A percentile compares a stretch with the other conserved stretches of the same genome.
Evolutionary conservation across 2,113 vertebrate species (phyloP).

Genomic region (Nannobrachium achirus): DNA sequence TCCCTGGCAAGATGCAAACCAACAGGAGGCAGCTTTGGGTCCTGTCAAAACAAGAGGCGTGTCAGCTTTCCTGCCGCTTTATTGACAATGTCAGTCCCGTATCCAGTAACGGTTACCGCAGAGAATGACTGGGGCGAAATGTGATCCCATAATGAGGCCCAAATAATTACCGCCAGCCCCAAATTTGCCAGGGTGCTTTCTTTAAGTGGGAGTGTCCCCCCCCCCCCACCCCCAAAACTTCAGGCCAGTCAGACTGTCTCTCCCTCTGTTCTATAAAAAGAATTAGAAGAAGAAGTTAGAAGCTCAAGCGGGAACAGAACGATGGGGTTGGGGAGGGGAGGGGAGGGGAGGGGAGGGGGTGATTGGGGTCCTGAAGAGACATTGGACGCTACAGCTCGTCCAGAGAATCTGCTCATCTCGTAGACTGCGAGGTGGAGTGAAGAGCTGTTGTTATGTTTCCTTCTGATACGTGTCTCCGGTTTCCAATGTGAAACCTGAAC

Average conservation of each 20-base stretch:
- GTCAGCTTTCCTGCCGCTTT: constrained; percentile 68
- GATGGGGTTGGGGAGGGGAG: constrained; percentile 8
- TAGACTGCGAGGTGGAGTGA: too few relatives aligned
- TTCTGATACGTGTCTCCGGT: too few relatives aligned
- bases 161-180: constrained; percentile 72
- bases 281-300: constrained; percentile 61
- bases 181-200: constrained; percentile 65
- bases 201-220: constrained; percentile 59
- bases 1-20: constrained; percentile 61
- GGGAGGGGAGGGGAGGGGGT: constrained; percentile 16
- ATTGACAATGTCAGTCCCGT: constrained; percentile 69
- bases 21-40: constrained; percentile 62
- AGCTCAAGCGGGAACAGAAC: constrained; percentile 44
- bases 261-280: constrained; percentile 67
- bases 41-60: constrained; percentile 77
- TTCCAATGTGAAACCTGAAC: too few relatives aligned
- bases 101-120: constrained; percentile 70
- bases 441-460: too few relatives aligned
- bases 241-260: constrained; percentile 66
- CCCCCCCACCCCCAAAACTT: constrained; percentile 8
- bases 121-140: constrained; percentile 67
- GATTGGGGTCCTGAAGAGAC: too few relatives aligned
- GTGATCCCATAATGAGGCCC: constrained; percentile 74
- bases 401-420: too few relatives aligned
- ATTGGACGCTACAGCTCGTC: too few relatives aligned